Percentiles rank a stretch among this genome's conserved stretches.
These are phyloP conservation scores for Lycodopsis pacificus DNA, from an alignment of 2,797 vertebrate genomes.

Conservation along the genomic window DNA sequence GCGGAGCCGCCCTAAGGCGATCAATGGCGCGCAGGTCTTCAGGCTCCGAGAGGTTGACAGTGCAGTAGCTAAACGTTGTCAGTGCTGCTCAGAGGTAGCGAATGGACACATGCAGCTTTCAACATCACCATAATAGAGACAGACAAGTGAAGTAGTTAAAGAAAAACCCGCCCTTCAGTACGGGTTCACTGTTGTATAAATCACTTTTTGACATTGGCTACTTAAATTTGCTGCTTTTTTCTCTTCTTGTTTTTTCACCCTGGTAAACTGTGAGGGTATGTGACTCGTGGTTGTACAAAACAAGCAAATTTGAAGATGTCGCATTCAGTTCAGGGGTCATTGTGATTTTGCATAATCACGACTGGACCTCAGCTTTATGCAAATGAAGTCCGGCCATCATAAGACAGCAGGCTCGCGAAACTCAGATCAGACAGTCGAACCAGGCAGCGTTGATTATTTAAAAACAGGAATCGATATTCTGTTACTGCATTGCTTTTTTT, in stretches of 20 bases:
- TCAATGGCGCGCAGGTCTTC: conserved; percentile 64
- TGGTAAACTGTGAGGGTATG: not conserved
- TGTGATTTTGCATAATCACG: too few relatives aligned
- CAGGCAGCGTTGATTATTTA: too few relatives aligned
- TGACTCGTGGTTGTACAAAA: not conserved
- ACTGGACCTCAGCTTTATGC: too few relatives aligned
- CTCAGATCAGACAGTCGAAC: too few relatives aligned
- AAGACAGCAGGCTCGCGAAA: too few relatives aligned
- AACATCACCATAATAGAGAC: not conserved
- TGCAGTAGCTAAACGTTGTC: conserved; percentile 17
- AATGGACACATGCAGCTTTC: not conserved
- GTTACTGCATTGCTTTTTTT: too few relatives aligned
- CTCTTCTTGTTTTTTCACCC: not conserved
- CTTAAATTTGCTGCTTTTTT: not conserved
- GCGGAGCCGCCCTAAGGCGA: conserved; percentile 67
- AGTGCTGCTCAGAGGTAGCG: conserved; percentile 2
- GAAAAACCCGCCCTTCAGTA: conserved; percentile 47
- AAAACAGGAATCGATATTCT: too few relatives aligned
- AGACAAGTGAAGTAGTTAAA: not conserved
- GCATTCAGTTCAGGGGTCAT: not conserved
- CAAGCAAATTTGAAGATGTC: not conserved
- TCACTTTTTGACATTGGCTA: not conserved
- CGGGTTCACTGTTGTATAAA: not conserved
- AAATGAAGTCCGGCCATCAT: too few relatives aligned
- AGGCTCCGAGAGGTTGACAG: conserved; percentile 42